Evolutionary conservation across 2,888 invertebrate genomes (phyloP), one percentile per base, ranked within the genome.

Genomic region (Heliconius erato): DNA sequence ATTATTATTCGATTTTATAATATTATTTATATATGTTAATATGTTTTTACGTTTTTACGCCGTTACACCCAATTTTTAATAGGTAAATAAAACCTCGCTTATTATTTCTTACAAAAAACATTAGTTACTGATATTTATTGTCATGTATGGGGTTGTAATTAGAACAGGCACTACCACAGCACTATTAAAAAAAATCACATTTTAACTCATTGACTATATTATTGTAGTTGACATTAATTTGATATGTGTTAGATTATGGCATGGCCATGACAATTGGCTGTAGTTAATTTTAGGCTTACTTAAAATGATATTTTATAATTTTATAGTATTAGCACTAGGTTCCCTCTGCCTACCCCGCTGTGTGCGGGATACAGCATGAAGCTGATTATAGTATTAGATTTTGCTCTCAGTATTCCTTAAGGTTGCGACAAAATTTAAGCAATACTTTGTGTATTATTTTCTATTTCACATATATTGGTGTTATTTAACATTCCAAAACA

Each of bases 181-280:
- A 35, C 40, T 82, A 65, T 59, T 26, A 54, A 76, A 44, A 79
- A 40, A 76, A 40, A 76, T 82, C 59, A 76, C 79, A 79, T 28
- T 76, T 69, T 28, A n/a, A 74, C 76, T 54, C 26, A 74, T 54
- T 68, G 40, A 68, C 19, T 67, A 23, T 54, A 54, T 32, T 76
- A 59, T 44, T 28, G 44, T 1, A 59, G 68, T 78, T 78, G 78
- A 63, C 19, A 4, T 69, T 69, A 69, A 71, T 71, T 65, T 5
- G n/a, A 54, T 23, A 59, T 76, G 67, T 69, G 65, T 67, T 74
- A 74, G 14, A 35, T 59, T 68, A 67, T 80, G 90, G 90, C 89
- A 82, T 87, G 90, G 91, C 90, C 91, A 91, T 91, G 90, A 91
- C 90, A 86, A 87, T 84, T 86, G 67, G 81, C 77, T 82, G 74